Evolutionary conservation across 2,888 invertebrate genomes (phyloP).

Genomic region (Calameuta pallipes): DNA sequence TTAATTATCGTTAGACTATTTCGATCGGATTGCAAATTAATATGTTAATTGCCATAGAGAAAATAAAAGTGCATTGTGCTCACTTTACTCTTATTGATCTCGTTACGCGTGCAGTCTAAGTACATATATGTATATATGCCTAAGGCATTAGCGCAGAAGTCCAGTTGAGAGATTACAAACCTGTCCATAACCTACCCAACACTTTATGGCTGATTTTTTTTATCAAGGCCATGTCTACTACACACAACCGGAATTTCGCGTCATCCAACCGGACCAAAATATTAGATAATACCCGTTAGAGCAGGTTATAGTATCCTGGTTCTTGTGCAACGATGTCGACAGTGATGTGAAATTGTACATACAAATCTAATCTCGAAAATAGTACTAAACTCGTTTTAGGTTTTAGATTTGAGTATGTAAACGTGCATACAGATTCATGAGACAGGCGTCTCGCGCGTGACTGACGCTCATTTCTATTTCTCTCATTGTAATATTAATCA

Average conservation of each 20-base stretch:
- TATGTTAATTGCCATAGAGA: not conserved
- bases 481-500: not conserved
- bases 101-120: not conserved
- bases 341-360: not conserved
- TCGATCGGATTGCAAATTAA: not conserved
- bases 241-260: constrained; percentile 9
- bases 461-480: not conserved
- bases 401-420: not conserved
- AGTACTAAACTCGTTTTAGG: not conserved
- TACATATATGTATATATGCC: not conserved
- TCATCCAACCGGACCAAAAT: constrained; percentile 6
- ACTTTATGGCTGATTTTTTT: constrained; percentile 9
- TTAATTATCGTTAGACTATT: not conserved
- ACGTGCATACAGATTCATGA: not conserved
- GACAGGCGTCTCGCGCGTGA: not conserved
- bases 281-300: constrained; percentile 28
- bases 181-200: constrained; percentile 24
- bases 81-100: not conserved
- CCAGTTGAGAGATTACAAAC: not conserved
- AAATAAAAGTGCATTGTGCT: not conserved
- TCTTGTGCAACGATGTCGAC: constrained; percentile 12
- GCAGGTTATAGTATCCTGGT: constrained; percentile 21
- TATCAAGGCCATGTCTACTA: constrained; percentile 6
- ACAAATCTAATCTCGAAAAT: not conserved
- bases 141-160: not conserved